Conservation (phyloP, 1,140 invertebrate species). For the Heliconius eleuchia region DNA sequence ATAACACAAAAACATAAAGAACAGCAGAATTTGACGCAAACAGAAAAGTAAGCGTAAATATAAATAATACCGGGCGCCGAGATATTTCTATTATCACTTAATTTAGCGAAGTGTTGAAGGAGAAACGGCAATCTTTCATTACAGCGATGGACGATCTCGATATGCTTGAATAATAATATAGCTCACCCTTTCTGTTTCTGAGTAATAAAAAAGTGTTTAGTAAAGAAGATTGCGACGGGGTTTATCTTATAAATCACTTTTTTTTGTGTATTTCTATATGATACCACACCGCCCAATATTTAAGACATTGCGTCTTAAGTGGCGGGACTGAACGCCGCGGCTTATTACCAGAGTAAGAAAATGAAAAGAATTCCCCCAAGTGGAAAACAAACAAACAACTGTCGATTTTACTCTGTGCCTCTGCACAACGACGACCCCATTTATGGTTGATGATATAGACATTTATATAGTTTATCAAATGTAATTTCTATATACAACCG, state of each 20-base stretch:
- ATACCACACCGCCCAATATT: too few relatives aligned
- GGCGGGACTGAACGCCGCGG: too few relatives aligned
- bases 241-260: background rate
- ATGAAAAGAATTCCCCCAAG: too few relatives aligned
- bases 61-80: constrained; percentile 27
- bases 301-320: too few relatives aligned
- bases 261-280: background rate
- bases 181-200: constrained; percentile 26
- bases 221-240: background rate
- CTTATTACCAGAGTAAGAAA: too few relatives aligned
- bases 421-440: too few relatives aligned
- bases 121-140: constrained; percentile 44
- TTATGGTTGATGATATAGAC: too few relatives aligned
- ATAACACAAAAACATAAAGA: background rate
- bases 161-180: constrained; percentile 28
- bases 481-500: too few relatives aligned
- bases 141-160: constrained; percentile 34
- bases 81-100: constrained; percentile 42
- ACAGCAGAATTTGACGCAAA: constrained; percentile 2
- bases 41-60: constrained; percentile 21
- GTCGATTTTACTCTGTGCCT: too few relatives aligned
- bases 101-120: constrained; percentile 42
- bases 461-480: too few relatives aligned
- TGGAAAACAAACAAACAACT: too few relatives aligned
- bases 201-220: constrained; percentile 21